Evolutionary conservation across 2,888 invertebrate genomes (phyloP).

Genomic region (Leptopilina syphax): DNA sequence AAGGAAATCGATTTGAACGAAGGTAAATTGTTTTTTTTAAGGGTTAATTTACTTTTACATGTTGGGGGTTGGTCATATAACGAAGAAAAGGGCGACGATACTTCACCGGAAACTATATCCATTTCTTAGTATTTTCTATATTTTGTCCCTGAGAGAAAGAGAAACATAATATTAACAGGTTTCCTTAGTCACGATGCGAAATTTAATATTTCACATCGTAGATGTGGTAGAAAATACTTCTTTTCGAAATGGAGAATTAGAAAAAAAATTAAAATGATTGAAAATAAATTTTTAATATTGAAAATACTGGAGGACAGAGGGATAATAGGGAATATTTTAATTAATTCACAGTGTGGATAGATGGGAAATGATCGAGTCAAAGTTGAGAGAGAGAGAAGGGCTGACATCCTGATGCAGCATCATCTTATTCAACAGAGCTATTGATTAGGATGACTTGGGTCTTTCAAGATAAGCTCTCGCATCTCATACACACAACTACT

Average conservation of each 20-base stretch:
- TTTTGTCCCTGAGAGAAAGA: neutral
- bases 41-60: constrained; percentile 9
- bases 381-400: constrained; percentile 1
- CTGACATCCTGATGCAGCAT: constrained; percentile 49
- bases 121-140: constrained; percentile 11
- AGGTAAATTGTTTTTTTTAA: neutral
- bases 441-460: constrained; percentile 56
- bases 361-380: constrained; percentile 30
- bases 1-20: neutral
- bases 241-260: neutral
- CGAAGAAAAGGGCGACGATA: neutral
- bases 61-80: neutral
- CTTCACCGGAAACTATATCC: constrained; percentile 10
- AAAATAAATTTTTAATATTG: no score
- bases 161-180: constrained; percentile 4
- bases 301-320: neutral
- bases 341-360: constrained; percentile 47
- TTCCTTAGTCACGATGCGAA: neutral
- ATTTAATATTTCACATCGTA: neutral
- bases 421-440: constrained; percentile 54
- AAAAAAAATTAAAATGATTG: no score
- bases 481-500: constrained; percentile 14
- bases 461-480: constrained; percentile 54
- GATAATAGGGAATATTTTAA: constrained; percentile 43
- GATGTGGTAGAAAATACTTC: neutral